Evolutionary conservation across 1,140 invertebrate genomes (phyloP), one percentile per base, ranked within the genome.

Genomic region (Scaptomyza montana): DNA sequence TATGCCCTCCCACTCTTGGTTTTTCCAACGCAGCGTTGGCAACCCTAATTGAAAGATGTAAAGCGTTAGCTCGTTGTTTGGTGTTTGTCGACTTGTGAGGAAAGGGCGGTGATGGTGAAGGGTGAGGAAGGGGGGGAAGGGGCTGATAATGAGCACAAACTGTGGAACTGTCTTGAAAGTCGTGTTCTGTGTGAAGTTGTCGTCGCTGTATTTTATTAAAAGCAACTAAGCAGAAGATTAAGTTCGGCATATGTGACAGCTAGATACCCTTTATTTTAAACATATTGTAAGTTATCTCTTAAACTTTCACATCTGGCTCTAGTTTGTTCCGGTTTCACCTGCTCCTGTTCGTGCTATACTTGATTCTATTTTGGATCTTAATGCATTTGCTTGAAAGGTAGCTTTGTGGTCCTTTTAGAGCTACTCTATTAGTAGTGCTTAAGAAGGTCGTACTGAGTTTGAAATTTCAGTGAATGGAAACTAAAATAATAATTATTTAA

Each of bases 11-110:
- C 41, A 33, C 30, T 6, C 30, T 6, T 6, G 5, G 30, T 33
- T 33, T 33, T 36, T 36, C 8, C 33, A 36, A 19, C 28, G 54
- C 33, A 21, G 25, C 47, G 36, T 33, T 61, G 64, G 56, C 63
- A 74, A 63, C 77, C 61, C 79, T 78, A 70, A 81, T 81, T 82
- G 77, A 49, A 66, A 76, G 79, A 77, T 69, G 77, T 81, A 81
- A 80, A 81, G 64, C 74, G 78, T 74, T 81, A 74, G 74, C 78
- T 77, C 62, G 65, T 73, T 80, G 73, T 57, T 61, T 46, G 60
- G 28, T 43, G 43, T 28, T 46, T 50, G 43, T 63, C 19, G 5
- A 7, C 9, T 36, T 36, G 30, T 33, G 21, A 25, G 21, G 21
- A 25, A 25, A 25, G 21, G 21, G 21, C 30, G 30, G 5, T 2